phyloP scores from a whole-genome alignment of 2,797 vertebrate genomes.

The Todus mexicanus region DNA sequence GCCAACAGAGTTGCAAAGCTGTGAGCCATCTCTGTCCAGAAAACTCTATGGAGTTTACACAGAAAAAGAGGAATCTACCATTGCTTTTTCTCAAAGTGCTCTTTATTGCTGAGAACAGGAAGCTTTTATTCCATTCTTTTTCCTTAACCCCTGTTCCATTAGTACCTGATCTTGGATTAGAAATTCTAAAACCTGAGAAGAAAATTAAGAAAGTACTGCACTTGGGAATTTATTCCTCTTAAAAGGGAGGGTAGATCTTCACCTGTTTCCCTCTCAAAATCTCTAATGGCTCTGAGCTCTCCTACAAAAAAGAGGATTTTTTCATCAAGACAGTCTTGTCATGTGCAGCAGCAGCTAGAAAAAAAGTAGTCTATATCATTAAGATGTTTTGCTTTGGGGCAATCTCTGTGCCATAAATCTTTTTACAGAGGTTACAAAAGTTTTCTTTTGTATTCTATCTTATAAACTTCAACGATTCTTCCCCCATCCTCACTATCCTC shows the following conservation, averaged over 20 bases:
- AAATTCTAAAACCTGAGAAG: not conserved
- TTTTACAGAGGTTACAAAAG: not conserved
- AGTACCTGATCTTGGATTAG: not conserved
- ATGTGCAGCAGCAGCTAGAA: not conserved
- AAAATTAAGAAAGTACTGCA: not conserved
- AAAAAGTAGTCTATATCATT: not conserved
- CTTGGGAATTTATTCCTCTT: not conserved
- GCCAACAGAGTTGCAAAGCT: not conserved
- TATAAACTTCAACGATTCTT: not conserved
- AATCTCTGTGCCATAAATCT: not conserved
- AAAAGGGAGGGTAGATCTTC: not conserved
- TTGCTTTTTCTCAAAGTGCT: not conserved
- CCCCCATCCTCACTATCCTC: not conserved
- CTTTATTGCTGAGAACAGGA: not conserved
- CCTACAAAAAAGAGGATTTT: not conserved
- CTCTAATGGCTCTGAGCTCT: not conserved
- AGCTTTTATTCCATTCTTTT: not conserved
- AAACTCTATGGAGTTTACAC: not conserved
- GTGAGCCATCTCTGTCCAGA: not conserved
- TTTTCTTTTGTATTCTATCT: not conserved
- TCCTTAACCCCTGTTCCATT: not conserved
- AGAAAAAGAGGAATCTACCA: not conserved
- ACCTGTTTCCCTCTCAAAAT: not conserved
- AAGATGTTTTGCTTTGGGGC: not conserved
- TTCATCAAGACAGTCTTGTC: not conserved